These are phyloP conservation scores for Chionoecetes opilio DNA, from an alignment of 1,140 invertebrate genomes.

Conservation along the genomic window DNA sequence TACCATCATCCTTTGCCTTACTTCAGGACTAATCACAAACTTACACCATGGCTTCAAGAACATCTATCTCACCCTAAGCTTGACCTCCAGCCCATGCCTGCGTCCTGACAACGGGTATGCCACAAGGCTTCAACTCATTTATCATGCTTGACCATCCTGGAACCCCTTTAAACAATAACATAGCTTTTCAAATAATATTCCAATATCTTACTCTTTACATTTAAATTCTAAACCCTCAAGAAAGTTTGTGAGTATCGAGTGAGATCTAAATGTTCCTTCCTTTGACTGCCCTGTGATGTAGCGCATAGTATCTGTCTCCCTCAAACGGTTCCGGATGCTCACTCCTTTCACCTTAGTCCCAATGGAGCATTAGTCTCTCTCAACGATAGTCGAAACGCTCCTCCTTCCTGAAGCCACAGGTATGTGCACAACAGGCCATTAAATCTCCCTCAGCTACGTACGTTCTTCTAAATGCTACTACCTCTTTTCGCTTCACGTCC, in stretches of 20 bases:
- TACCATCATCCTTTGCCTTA: background rate
- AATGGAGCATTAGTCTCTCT: background rate
- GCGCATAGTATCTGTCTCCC: background rate
- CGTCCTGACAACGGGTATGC: too few relatives aligned
- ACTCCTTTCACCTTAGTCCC: background rate
- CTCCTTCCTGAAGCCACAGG: background rate
- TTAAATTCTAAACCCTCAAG: background rate
- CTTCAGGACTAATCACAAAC: background rate
- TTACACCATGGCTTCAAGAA: too few relatives aligned
- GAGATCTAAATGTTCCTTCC: background rate
- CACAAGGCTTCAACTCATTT: too few relatives aligned
- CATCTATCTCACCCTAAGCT: too few relatives aligned
- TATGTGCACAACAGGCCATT: background rate
- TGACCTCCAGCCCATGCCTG: too few relatives aligned
- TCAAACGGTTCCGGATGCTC: background rate
- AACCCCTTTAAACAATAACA: too few relatives aligned
- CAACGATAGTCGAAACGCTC: background rate
- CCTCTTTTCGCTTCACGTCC: background rate
- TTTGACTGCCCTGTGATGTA: background rate
- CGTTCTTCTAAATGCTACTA: background rate
- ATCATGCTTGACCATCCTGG: too few relatives aligned
- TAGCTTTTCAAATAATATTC: background rate
- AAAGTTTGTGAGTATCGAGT: background rate
- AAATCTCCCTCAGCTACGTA: background rate
- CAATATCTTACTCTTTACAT: background rate